These are phyloP conservation scores for Crenichthys baileyi DNA, from an alignment of 2,797 vertebrate species.

Conservation along the genomic window DNA sequence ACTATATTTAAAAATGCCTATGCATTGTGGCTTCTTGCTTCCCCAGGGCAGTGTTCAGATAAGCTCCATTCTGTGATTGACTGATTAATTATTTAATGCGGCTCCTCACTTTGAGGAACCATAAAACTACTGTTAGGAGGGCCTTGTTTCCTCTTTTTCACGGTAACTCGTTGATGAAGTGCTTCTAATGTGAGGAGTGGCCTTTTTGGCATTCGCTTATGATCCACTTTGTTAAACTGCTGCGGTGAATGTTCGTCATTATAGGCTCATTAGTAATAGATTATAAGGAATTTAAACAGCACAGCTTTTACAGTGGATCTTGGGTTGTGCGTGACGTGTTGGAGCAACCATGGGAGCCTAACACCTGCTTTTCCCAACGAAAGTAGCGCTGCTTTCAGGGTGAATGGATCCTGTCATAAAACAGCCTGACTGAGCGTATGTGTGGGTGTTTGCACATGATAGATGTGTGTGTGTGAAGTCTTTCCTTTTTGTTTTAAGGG, in stretches of 20 bases:
- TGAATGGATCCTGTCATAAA: constrained; percentile 76
- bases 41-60: background rate
- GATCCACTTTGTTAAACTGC: constrained; percentile 9
- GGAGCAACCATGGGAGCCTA: constrained; percentile 39
- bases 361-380: constrained; percentile 68
- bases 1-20: background rate
- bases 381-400: constrained; percentile 36
- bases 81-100: constrained; percentile 10
- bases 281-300: constrained; percentile 20
- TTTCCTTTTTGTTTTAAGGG: constrained; percentile 68
- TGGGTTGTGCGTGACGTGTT: constrained; percentile 33
- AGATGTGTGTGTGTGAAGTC: constrained; percentile 50
- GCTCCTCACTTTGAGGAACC: background rate
- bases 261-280: constrained; percentile 4
- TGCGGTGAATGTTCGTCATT: background rate
- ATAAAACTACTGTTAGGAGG: constrained; percentile 19
- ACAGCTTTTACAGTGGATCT: constrained; percentile 23
- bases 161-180: constrained; percentile 1
- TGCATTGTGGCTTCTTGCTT: background rate
- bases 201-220: constrained; percentile 6
- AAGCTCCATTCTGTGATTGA: constrained; percentile 1
- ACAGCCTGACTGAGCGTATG: constrained; percentile 20
- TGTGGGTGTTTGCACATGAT: constrained; percentile 23
- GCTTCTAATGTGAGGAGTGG: background rate
- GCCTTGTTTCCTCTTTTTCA: constrained; percentile 9